Evolutionary conservation across 2,888 invertebrate species (phyloP).

Genomic region (Platerodrilus igneus): DNA sequence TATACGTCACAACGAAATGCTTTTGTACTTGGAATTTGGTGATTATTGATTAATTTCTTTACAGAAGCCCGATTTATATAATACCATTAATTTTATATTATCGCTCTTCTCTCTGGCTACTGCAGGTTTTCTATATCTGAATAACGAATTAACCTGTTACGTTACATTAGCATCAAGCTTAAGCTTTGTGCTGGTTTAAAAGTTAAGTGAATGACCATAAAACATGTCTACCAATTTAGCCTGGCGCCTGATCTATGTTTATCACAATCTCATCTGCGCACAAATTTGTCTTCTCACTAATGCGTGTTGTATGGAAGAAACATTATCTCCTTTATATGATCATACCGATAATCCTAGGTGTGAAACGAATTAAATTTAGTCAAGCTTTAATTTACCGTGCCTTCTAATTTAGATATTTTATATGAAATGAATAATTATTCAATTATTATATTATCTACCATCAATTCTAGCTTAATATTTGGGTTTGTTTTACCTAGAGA

Average conservation of each 20-base stretch:
- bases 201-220: conserved; percentile 25
- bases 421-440: no score
- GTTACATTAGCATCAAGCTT: conserved; percentile 6
- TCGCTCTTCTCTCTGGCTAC: conserved; percentile 21
- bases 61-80: conserved; percentile 13
- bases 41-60: no score
- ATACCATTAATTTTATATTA: conserved; percentile 21
- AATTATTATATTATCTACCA: no score
- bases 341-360: conserved; percentile 6
- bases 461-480: no score
- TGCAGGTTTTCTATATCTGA: conserved; percentile 11
- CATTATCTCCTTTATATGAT: conserved; percentile 7
- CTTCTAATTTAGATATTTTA: no score
- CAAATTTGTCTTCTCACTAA: conserved; percentile 23
- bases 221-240: conserved; percentile 24
- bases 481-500: no score
- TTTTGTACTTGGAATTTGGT: conserved; percentile 11
- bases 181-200: conserved; percentile 6
- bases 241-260: conserved; percentile 28
- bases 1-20: conserved; percentile 9
- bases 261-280: conserved; percentile 24
- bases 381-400: no score
- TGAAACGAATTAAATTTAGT: conserved; percentile 8
- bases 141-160: conserved; percentile 11
- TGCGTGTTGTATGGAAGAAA: conserved; percentile 6